Evolutionary conservation across 2,888 invertebrate genomes (phyloP).

Genomic region (Eilema sororculum): DNA sequence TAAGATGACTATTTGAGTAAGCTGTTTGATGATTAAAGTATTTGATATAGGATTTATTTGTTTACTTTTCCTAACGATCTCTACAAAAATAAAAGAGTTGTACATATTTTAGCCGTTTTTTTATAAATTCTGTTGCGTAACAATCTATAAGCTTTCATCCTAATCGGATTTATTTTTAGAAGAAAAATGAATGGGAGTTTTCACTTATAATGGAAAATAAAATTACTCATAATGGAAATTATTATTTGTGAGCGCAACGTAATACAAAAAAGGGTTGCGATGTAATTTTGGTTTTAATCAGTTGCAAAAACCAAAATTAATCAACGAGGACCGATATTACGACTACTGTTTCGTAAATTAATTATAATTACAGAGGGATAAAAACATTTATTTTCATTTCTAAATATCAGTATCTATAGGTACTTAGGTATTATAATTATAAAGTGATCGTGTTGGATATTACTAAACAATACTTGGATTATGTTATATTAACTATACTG

Average conservation of each 20-base stretch:
- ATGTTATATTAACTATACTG: too few relatives aligned
- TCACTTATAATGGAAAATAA: constrained; percentile 27
- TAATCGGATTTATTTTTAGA: not conserved
- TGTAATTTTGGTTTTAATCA: constrained; percentile 49
- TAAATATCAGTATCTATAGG: not conserved
- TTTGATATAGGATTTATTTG: too few relatives aligned
- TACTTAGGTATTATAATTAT: too few relatives aligned
- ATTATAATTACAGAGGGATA: constrained; percentile 15
- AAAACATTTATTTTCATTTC: not conserved
- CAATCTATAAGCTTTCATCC: not conserved
- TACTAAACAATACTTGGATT: too few relatives aligned
- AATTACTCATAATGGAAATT: constrained; percentile 28
- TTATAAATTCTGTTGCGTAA: too few relatives aligned
- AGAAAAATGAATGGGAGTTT: not conserved
- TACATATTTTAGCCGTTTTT: not conserved
- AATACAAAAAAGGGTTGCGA: constrained; percentile 70
- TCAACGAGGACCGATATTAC: constrained; percentile 27
- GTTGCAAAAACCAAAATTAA: constrained; percentile 35
- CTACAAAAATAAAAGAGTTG: not conserved
- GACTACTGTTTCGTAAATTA: constrained; percentile 36
- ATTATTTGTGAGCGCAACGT: constrained; percentile 63
- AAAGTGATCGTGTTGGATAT: too few relatives aligned
- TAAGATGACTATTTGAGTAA: too few relatives aligned
- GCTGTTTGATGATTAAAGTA: too few relatives aligned
- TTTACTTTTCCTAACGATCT: too few relatives aligned